Evolutionary conservation across 1,140 invertebrate species (phyloP), one percentile per base, ranked within the genome.

Genomic region (Neodiprion pinetum): DNA sequence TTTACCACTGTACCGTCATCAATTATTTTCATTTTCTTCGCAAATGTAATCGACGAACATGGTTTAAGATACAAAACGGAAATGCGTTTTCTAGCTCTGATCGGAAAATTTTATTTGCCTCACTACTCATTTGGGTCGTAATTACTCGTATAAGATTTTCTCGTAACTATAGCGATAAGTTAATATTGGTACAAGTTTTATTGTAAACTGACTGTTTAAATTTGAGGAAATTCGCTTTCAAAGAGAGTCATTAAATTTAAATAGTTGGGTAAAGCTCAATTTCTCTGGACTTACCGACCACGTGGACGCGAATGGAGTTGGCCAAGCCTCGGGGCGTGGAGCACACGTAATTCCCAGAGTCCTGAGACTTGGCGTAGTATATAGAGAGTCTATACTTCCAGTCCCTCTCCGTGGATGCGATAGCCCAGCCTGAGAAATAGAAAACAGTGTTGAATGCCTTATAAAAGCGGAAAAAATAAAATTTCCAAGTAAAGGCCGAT

Each of bases 311-410:
- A 77, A 97, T 92, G 67, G 93, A 95, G 87, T 97, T 96, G 28
- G 93, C 95, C 69, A 93, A 90, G 66, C 95, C 95, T 68, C 91
- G 88, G 0, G 95, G 95, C 0, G 95, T 93, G 1, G 94, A 92
- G 83, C 96, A 97, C 1, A 95, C 96, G 84, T 94, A 96, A 67
- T 92, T 91, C 12, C 95, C 96, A 9, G 94, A 94, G 86, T 97
- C 95, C 21, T 94, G 93, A 10, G 91, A 88, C 81, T 95, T 95
- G 67, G 94, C 93, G 82, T 96, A 95, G 85, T 93, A 94, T 83
- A 97, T 93, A 76, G 94, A 95, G 71, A 97, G 87, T 49, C 95
- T 90, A 88, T 95, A 97, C 81, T 95, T 94, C 86, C 93, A 93
- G 71, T 95, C 92, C 75, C 92, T 90, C 87, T 96, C 95, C 49